Evolutionary conservation across 1,140 invertebrate species (phyloP).

Genomic region (Drosophila ficusphila): DNA sequence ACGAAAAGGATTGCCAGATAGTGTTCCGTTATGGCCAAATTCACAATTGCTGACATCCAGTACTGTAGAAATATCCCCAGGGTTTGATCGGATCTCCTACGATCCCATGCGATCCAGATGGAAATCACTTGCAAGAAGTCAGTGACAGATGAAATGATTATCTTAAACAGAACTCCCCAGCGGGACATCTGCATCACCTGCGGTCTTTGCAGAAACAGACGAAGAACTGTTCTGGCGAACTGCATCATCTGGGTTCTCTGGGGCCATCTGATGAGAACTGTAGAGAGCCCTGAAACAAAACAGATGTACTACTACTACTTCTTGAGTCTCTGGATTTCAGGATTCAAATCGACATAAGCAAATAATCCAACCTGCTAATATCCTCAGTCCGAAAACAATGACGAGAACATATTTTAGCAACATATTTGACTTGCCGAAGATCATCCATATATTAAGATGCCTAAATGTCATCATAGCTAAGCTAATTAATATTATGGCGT

Average conservation of each 20-base stretch:
- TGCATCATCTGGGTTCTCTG: background rate
- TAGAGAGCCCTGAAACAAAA: background rate
- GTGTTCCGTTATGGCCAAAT: constrained; percentile 7
- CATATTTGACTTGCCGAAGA: background rate
- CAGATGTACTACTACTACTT: background rate
- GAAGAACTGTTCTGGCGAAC: background rate
- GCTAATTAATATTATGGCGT: background rate
- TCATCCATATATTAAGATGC: background rate
- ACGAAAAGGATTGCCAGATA: constrained; percentile 9
- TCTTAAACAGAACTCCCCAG: constrained; percentile 14
- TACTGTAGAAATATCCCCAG: background rate
- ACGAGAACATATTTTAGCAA: constrained; percentile 10
- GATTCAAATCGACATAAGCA: too few relatives aligned
- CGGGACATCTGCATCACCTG: background rate
- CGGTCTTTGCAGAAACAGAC: background rate
- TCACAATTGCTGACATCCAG: background rate
- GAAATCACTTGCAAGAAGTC: constrained; percentile 5
- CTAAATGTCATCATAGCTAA: background rate
- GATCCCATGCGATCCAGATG: background rate
- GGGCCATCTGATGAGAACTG: constrained; percentile 6
- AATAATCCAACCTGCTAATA: background rate
- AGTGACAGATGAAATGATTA: background rate
- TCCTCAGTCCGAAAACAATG: background rate
- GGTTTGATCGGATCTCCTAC: background rate
- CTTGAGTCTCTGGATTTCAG: too few relatives aligned